Evolutionary conservation across 2,113 vertebrate genomes (phyloP), one percentile per base, ranked within the genome.

Genomic region (Malurus cyaneus): DNA sequence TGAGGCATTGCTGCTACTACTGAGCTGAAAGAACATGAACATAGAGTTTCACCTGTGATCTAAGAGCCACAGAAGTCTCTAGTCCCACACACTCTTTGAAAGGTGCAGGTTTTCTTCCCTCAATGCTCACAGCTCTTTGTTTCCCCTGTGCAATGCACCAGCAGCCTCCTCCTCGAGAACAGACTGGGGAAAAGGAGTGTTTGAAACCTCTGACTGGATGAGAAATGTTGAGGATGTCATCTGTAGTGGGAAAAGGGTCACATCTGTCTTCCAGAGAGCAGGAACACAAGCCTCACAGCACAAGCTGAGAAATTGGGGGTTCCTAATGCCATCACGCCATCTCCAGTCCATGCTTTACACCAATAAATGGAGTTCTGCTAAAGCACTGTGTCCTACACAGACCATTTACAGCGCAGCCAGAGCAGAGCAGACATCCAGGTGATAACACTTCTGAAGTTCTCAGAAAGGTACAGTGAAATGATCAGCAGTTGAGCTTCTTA

Each of bases 111-210:
- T 87, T 56, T 41, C 23, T 78, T 82, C 71, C 17, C 25, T 70
- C 61, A 8, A 28, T 49, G 8, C 12, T 69, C 0, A 0, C 44
- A 76, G 69, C 39, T 16, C 14, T 62, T 32, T 21, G 12, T 17
- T 64, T 31, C 11, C 36, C 46, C 36, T 17, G 44, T 44, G 44
- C 29, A 65, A 16, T 9, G 20, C 41, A 59, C 28, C 57, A 71
- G 49, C 29, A 77, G 44, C 41, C 39, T 56, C 34, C 14, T 32
- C 3, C 29, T 28, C 44, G 46, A 34, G 50, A 85, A 0, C 28
- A 1, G 1, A 1, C 25, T 36, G 34, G 46, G 32, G 17, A 32
- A 42, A 76, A 23, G 11, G 6, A 24, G 59, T 3, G 20, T 56
- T 36, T 74, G 56, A 76, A 74, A 62, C 11, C 31, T 61, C 61